phyloP scores from a whole-genome alignment of 2,797 vertebrate genomes.

The Moxostoma hubbsi region DNA sequence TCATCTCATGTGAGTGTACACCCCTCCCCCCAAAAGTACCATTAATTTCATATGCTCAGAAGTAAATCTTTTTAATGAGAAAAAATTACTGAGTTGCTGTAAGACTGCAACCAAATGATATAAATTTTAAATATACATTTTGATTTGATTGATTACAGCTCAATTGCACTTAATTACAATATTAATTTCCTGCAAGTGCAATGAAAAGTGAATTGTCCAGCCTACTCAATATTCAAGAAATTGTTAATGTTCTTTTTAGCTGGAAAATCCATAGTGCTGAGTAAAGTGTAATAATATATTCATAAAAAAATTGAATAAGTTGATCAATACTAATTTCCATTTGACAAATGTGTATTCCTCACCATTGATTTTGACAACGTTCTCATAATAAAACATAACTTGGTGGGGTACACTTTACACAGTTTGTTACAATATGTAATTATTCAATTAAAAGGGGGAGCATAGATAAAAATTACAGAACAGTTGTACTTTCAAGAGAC shows the following conservation, averaged over 20 bases:
- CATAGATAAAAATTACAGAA: slow-evolving; percentile 73
- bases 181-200: neutral
- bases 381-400: slow-evolving; percentile 79
- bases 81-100: neutral
- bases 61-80: neutral
- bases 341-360: slow-evolving; percentile 76
- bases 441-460: slow-evolving; percentile 60
- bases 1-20: no score
- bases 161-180: neutral
- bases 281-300: slow-evolving; percentile 21
- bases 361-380: slow-evolving; percentile 70
- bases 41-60: no score
- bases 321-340: slow-evolving; percentile 72
- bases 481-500: slow-evolving; percentile 49
- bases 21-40: no score
- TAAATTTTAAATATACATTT: neutral
- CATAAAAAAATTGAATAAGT: slow-evolving; percentile 27
- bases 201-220: neutral
- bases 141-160: neutral
- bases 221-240: neutral
- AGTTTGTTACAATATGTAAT: slow-evolving; percentile 75
- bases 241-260: neutral
- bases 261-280: slow-evolving; percentile 14
- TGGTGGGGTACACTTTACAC: slow-evolving; percentile 76
- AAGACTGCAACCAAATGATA: neutral